Percentiles rank a stretch among this genome's conserved stretches.
phyloP scores from a whole-genome alignment of 92 coral and sea anemone genomes.

The Paragorgia papillata region DNA sequence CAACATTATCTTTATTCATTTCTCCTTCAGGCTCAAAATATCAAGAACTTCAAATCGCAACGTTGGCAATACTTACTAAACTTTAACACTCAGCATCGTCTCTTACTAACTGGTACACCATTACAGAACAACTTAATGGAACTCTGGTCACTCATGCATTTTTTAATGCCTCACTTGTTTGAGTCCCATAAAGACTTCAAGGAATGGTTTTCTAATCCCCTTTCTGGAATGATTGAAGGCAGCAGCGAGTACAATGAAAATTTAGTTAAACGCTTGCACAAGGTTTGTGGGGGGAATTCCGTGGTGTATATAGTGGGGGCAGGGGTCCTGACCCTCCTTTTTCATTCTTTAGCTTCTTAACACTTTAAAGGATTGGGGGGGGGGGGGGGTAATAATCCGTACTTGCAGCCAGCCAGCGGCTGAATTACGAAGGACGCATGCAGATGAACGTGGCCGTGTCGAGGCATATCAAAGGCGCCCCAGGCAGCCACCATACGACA shows the following conservation, averaged over 20 bases:
- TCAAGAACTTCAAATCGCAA: constrained; percentile 99
- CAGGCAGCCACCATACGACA: too few relatives aligned
- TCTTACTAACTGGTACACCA: constrained; percentile 95
- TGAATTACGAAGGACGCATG: too few relatives aligned
- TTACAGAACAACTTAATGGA: constrained; percentile 98
- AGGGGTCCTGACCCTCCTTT: neutral
- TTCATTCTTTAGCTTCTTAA: neutral
- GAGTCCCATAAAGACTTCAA: constrained; percentile 98
- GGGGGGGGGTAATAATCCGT: too few relatives aligned
- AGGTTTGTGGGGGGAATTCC: constrained; percentile 49
- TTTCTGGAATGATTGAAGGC: constrained; percentile 99
- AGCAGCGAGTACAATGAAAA: constrained; percentile 97
- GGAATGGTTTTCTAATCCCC: constrained; percentile 98
- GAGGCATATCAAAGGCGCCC: too few relatives aligned
- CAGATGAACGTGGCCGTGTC: too few relatives aligned
- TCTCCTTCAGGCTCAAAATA: constrained; percentile 86
- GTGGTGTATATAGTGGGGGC: neutral
- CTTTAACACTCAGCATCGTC: constrained; percentile 94
- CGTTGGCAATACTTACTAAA: constrained; percentile 97
- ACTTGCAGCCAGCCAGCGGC: too few relatives aligned
- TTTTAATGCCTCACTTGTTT: constrained; percentile 97
- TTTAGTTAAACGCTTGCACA: constrained; percentile 88
- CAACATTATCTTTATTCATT: neutral
- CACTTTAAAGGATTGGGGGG: too few relatives aligned
- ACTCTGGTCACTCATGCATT: constrained; percentile 98